Conservation (phyloP, 2,797 vertebrate species). For the Melanotaenia maccullochi region DNA sequence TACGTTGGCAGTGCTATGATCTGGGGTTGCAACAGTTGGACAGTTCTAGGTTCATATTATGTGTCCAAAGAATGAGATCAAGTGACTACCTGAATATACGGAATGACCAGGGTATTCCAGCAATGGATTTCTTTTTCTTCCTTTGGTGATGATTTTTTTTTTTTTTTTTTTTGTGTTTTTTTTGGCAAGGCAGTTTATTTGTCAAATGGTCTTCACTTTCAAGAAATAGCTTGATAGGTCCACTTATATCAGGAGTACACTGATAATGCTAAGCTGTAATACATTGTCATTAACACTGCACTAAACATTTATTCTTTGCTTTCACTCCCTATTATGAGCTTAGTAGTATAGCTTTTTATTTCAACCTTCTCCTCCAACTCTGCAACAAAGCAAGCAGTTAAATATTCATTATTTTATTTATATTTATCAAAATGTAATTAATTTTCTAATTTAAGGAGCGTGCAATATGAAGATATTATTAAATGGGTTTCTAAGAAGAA, state of each 20-base stretch:
- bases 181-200: no score
- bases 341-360: background rate
- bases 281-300: background rate
- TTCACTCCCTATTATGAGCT: background rate
- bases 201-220: background rate
- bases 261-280: background rate
- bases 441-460: background rate
- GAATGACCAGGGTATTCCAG: no score
- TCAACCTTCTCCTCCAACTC: background rate
- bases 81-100: no score
- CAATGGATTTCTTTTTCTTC: no score
- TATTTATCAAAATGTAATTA: background rate
- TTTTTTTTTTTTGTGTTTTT: no score
- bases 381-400: background rate
- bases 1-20: no score
- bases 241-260: background rate
- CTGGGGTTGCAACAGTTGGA: no score
- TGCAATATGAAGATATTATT: background rate
- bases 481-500: background rate
- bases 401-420: background rate
- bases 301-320: background rate
- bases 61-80: no score
- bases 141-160: no score
- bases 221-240: background rate
- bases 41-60: no score